Percentiles rank a stretch among this genome's conserved stretches.
Conservation (phyloP, 2,113 vertebrate species). For the Copsychus sechellarum region DNA sequence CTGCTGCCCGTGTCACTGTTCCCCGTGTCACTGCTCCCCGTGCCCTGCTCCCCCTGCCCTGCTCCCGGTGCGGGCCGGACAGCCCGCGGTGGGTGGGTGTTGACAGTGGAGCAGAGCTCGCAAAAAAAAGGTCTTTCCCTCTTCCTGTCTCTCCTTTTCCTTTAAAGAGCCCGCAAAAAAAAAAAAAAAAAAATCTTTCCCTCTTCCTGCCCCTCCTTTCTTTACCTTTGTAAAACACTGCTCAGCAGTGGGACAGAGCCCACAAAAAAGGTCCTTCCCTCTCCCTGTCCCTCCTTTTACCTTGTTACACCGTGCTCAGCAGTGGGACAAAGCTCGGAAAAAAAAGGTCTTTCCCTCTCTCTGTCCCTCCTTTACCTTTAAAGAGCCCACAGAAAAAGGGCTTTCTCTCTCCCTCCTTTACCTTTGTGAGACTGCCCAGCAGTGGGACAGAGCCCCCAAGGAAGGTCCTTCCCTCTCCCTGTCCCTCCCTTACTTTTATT, state of each 20-base stretch:
- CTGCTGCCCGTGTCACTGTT: neutral
- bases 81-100: neutral
- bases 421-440: too few relatives aligned
- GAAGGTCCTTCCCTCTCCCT: neutral
- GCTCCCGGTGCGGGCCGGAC: neutral
- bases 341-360: too few relatives aligned
- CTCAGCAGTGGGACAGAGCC: neutral
- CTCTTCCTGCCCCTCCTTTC: neutral
- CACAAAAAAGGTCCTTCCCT: too few relatives aligned
- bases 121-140: neutral
- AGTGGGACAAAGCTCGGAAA: neutral
- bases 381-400: fast-evolving
- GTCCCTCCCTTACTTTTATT: neutral
- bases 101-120: neutral
- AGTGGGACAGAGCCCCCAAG: fast-evolving
- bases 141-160: neutral
- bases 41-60: neutral
- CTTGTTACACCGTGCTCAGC: too few relatives aligned
- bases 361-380: neutral
- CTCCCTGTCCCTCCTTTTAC: neutral
- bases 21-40: neutral
- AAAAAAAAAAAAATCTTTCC: neutral
- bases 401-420: too few relatives aligned
- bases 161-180: neutral
- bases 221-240: neutral